phyloP scores from a whole-genome alignment of 2,888 invertebrate genomes.

The Muschampia plurimacula region DNA sequence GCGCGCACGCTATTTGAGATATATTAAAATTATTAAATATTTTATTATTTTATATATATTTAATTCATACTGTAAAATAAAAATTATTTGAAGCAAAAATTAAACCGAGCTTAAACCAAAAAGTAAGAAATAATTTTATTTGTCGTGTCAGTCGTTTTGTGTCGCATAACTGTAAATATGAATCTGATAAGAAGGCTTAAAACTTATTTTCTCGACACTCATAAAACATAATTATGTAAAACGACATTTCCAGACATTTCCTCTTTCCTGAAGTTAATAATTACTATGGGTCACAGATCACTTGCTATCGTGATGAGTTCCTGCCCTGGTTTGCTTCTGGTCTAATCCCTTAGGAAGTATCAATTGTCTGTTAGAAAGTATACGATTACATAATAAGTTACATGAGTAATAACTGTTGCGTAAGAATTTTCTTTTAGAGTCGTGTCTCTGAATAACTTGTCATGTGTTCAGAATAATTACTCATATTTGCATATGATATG shows the following conservation, averaged over 20 bases:
- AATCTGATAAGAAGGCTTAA: too few relatives aligned
- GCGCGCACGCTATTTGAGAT: too few relatives aligned
- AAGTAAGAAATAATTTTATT: too few relatives aligned
- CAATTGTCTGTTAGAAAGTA: slow-evolving; percentile 32
- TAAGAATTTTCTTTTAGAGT: slow-evolving; percentile 24
- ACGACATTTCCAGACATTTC: neutral
- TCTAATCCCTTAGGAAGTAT: slow-evolving; percentile 22
- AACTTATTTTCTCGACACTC: too few relatives aligned
- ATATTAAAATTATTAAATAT: too few relatives aligned
- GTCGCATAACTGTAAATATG: too few relatives aligned
- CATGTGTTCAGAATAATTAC: slow-evolving; percentile 45
- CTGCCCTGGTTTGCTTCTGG: neutral
- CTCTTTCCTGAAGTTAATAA: neutral
- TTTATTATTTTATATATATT: too few relatives aligned
- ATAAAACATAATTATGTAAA: neutral
- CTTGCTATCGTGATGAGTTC: neutral
- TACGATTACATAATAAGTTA: slow-evolving; percentile 22
- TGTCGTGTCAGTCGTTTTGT: too few relatives aligned
- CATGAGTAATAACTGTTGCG: slow-evolving; percentile 29
- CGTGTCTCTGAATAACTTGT: slow-evolving; percentile 22
- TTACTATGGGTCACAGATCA: slow-evolving; percentile 4
- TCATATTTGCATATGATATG: neutral
- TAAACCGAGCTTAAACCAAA: too few relatives aligned
- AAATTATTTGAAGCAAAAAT: too few relatives aligned
- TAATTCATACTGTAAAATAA: too few relatives aligned